Base-by-base conservation (phyloP, 2,888 invertebrate genomes). In the Athalia circularis region DNA sequence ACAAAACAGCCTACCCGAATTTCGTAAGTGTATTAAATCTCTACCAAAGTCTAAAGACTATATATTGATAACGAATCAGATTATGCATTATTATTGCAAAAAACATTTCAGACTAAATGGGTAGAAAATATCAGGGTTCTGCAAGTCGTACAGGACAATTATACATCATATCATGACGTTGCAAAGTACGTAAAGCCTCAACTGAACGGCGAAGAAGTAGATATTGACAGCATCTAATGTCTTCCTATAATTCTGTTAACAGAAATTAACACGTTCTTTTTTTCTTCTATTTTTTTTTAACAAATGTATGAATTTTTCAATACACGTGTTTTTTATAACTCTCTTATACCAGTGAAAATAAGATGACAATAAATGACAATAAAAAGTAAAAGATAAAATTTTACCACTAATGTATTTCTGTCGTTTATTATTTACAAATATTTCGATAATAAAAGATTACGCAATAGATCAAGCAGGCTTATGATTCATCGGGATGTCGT, bases 81-180 rank as follows among this genome's bases (percentile, higher is more conserved):
- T 45, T 61, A 78, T 15, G 5, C 52, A 47, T 50, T 5, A 15
- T 43, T 9, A 50, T 65, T n/a, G 61, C 5, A 57, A 68, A 48
- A 72, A 62, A 64, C 8, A 75, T 85, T 87, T 65, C 77, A 91
- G 91, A 84, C 87, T 78, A 81, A 86, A 54, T 91, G 91, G 91
- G 85, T 88, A 62, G 75, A 80, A 43, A 83, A 83, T 5, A 91
- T 91, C 90, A 88, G 87, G 77, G 80, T 85, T 9, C 83, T 82
- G 79, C 72, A 82, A 2, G 86, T 83, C 77, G 84, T 88, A 0
- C 76, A 83, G 65, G 80, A 84, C 80, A 87, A 87, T 57, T 82
- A 82, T 15, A 82, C 79, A 11, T 78, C 85, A 0, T 83, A 81
- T 72, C 84, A 86, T 77, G 79, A 80, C 15, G 86, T 86, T 75